Conservation (phyloP, 30 jellyfish, hydroid and myxozoan genomes). For the Haliclystus octoradiatus region DNA sequence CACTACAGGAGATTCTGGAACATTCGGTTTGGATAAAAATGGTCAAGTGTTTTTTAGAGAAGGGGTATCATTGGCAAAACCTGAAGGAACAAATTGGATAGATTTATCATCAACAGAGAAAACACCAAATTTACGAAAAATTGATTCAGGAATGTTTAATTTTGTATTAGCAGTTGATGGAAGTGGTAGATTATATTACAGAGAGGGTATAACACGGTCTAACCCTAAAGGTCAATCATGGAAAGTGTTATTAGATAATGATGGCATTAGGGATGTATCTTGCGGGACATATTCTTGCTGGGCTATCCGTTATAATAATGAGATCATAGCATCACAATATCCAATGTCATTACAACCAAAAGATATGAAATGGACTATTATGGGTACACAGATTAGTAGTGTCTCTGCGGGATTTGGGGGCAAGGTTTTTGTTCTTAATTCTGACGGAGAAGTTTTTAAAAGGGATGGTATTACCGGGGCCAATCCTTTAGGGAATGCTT, state of each 20-base stretch:
- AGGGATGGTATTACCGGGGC: slow-evolving; percentile 32
- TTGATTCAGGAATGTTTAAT: slow-evolving; percentile 31
- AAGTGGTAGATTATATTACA: not conserved
- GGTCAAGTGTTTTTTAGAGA: slow-evolving; percentile 36
- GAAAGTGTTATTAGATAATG: not conserved
- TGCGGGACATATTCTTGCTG: slow-evolving; percentile 71
- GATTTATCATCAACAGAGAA: not conserved
- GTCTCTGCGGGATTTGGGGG: slow-evolving; percentile 67
- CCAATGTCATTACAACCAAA: not conserved
- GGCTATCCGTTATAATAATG: slow-evolving; percentile 16
- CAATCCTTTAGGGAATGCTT: slow-evolving; percentile 41
- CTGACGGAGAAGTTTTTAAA: slow-evolving; percentile 39
- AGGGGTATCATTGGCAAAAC: slow-evolving; percentile 26
- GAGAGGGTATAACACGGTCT: slow-evolving; percentile 32
- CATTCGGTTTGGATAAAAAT: slow-evolving; percentile 24
- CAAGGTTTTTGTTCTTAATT: slow-evolving; percentile 48
- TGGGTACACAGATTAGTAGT: slow-evolving; percentile 5
- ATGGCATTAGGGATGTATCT: slow-evolving; percentile 15
- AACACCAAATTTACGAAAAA: slow-evolving; percentile 9
- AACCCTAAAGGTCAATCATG: slow-evolving; percentile 5
- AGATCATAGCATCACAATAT: not conserved
- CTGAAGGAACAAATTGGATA: slow-evolving; percentile 41
- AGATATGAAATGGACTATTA: not conserved
- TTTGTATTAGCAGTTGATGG: not conserved
- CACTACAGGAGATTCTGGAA: slow-evolving; percentile 42